Conservation (phyloP, 2,113 vertebrate species). For the Theropithecus gelada region DNA sequence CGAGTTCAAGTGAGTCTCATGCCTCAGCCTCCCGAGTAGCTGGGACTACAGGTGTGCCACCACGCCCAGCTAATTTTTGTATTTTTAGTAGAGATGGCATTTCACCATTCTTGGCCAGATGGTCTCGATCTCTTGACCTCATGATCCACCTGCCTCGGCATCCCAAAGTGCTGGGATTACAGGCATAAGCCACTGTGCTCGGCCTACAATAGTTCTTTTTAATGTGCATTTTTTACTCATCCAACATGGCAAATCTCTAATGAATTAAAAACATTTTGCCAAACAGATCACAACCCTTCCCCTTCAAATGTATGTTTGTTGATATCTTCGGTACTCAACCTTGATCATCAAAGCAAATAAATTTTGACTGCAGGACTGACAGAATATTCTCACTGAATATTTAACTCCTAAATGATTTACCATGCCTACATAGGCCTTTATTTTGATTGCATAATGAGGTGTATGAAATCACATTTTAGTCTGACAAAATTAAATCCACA, state of each 20-base stretch:
- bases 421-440: background rate
- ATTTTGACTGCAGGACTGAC: background rate
- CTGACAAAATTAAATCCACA: slow-evolving; percentile 41
- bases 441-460: slow-evolving; percentile 38
- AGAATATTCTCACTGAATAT: background rate
- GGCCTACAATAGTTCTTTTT: background rate
- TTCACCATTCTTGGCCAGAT: too few species aligned
- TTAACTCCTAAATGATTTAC: slow-evolving; percentile 35
- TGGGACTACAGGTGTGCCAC: too few species aligned
- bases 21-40: too few species aligned
- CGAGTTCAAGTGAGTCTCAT: too few species aligned
- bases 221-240: background rate
- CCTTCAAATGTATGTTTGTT: slow-evolving; percentile 9
- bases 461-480: slow-evolving; percentile 13
- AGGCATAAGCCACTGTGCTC: too few species aligned
- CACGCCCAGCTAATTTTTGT: too few species aligned
- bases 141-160: too few species aligned
- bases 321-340: background rate
- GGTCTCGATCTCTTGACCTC: too few species aligned
- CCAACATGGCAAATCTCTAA: background rate
- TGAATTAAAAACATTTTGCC: slow-evolving; percentile 35
- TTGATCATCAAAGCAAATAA: slow-evolving; percentile 23
- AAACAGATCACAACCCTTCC: background rate
- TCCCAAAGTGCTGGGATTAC: too few species aligned
- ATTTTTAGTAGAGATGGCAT: too few species aligned